Evolutionary conservation across 2,113 vertebrate genomes (phyloP), one percentile per base, ranked within the genome.

Genomic region (Sterrhoptilus dennistouni): DNA sequence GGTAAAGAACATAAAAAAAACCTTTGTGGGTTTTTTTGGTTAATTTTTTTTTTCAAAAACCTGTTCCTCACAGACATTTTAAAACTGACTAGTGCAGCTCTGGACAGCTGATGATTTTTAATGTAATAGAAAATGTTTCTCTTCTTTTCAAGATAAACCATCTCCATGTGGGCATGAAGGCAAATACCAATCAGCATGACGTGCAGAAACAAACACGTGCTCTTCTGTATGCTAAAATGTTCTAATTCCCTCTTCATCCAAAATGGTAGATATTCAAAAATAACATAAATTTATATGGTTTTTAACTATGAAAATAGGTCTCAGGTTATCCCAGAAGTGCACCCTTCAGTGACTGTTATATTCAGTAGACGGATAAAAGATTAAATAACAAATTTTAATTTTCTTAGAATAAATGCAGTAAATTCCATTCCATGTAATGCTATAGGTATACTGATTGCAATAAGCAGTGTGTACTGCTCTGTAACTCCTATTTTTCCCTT

Each of bases 121-220:
- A 78, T 81, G 60, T 59, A 88, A 59, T 3, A 47, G 28, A 83
- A 94, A 87, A 91, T 22, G 33, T 91, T 93, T 94, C 14, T 83
- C 42, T 60, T 90, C 54, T 77, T 54, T 44, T 91, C 38, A 44
- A 88, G 63, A 93, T 8, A 74, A 95, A 7, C 21, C 22, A 71
- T 88, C 52, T 94, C 87, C 57, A 76, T 79, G 89, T 86, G 82
- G 78, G 35, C 21, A 87, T 83, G 84, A 93, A 96, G 75, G 91
- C 72, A 93, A 94, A 87, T 91, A 89, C 83, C 71, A 95, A 70
- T 95, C 91, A 92, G 72, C 28, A 49, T 80, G 95, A 95, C 74
- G 94, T 59, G 65, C 69, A 90, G 93, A 84, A 96, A 93, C 38
- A 95, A 93, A 92, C 54, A 86, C 47, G 87, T 49, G 56, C 31